phyloP scores from a whole-genome alignment of 2,113 vertebrate species.

The Tyto alba region DNA sequence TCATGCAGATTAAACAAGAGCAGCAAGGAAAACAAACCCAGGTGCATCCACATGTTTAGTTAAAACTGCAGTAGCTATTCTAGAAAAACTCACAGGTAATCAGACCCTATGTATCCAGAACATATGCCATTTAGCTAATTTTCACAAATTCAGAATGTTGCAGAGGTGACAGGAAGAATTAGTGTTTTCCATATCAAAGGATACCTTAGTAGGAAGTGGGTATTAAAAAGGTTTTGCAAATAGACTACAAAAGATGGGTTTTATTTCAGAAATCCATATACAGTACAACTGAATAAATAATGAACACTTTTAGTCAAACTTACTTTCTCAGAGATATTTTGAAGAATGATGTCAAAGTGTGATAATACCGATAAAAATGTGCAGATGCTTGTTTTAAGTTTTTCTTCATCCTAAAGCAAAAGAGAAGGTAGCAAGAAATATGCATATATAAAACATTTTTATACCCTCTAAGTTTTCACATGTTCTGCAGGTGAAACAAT shows the following conservation, averaged over 20 bases:
- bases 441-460: rapidly evolving
- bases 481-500: neutral
- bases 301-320: neutral
- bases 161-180: neutral
- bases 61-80: neutral
- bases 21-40: neutral
- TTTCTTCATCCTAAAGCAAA: constrained; percentile 82
- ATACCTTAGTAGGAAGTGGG: neutral
- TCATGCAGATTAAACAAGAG: neutral
- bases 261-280: neutral
- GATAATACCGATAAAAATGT: constrained; percentile 89
- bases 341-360: constrained; percentile 82
- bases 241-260: neutral
- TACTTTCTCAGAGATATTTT: constrained; percentile 80
- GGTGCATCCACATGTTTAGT: neutral
- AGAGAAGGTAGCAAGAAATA: neutral
- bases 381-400: constrained; percentile 89
- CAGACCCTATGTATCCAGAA: neutral
- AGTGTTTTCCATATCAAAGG: neutral
- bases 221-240: neutral
- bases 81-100: neutral
- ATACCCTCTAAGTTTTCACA: neutral
- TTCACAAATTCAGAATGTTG: neutral
- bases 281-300: neutral
- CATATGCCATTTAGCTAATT: neutral